Evolutionary conservation across 1,140 invertebrate genomes (phyloP).

Genomic region (Stegodyphus mimosarum): DNA sequence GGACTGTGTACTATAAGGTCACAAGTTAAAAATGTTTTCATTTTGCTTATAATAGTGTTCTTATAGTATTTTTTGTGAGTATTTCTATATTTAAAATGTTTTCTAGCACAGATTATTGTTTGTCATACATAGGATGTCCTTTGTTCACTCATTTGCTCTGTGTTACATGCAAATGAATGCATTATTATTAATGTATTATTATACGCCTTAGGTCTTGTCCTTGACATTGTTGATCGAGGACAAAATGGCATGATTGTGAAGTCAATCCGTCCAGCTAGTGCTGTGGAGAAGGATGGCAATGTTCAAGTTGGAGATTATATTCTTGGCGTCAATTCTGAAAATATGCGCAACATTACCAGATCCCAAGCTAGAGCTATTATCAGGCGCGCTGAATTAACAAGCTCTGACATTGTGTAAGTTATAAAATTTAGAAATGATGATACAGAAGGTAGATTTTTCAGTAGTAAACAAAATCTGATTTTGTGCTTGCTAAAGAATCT

Average conservation of each 20-base stretch:
- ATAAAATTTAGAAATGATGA: not conserved
- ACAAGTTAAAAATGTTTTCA: too few species aligned
- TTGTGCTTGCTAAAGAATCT: too few species aligned
- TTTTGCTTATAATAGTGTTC: too few species aligned
- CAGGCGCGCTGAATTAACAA: conserved; percentile 73
- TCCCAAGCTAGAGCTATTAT: conserved; percentile 76
- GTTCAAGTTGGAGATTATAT: conserved; percentile 72
- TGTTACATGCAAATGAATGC: too few species aligned
- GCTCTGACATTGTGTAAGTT: conserved; percentile 71
- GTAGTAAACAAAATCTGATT: too few species aligned
- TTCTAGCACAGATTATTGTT: too few species aligned
- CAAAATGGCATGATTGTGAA: conserved; percentile 77
- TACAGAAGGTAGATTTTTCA: too few species aligned
- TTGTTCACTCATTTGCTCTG: too few species aligned
- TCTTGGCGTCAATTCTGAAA: conserved; percentile 76
- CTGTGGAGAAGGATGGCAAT: conserved; percentile 73
- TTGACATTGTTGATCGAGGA: conserved; percentile 75
- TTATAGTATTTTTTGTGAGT: too few species aligned
- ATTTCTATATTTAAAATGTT: too few species aligned
- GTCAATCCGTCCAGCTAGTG: conserved; percentile 71
- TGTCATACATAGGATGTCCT: too few species aligned
- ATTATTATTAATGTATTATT: not conserved
- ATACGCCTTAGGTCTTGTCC: conserved; percentile 69
- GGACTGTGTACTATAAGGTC: too few species aligned
- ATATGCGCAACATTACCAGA: conserved; percentile 73